A percentile compares a stretch with the other conserved stretches of the same genome.
These are phyloP conservation scores for Dorcus parallelipipedus DNA, from an alignment of 2,888 invertebrate genomes.

Conservation along the genomic window DNA sequence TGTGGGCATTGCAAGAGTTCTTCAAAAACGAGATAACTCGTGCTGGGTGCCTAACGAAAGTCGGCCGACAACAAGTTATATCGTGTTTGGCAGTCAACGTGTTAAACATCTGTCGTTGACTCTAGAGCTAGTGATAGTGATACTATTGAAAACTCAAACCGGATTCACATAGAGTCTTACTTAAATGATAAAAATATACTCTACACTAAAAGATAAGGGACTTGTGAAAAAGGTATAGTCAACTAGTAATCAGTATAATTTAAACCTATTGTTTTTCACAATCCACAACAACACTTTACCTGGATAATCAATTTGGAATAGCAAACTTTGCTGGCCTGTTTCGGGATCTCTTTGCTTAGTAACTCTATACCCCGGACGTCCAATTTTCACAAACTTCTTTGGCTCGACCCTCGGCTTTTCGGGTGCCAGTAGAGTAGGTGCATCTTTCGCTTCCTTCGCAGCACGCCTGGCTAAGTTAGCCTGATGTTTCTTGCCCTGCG, in stretches of 20 bases:
- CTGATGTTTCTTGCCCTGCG: slow-evolving; percentile 99
- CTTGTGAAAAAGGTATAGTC: too few species aligned
- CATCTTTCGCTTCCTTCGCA: slow-evolving; percentile 97
- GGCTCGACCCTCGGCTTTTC: slow-evolving; percentile 96
- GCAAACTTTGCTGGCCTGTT: slow-evolving; percentile 90
- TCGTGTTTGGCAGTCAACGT: too few species aligned
- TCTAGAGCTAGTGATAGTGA: too few species aligned
- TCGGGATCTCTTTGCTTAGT: slow-evolving; percentile 97
- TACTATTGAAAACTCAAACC: too few species aligned
- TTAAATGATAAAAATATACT: too few species aligned
- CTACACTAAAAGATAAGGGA: background rate
- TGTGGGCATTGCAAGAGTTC: too few species aligned
- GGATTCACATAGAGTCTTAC: too few species aligned
- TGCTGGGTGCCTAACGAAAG: too few species aligned
- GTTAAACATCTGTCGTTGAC: too few species aligned
- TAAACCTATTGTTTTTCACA: background rate
- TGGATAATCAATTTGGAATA: slow-evolving; percentile 96
- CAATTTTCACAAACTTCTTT: slow-evolving; percentile 99
- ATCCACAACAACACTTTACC: slow-evolving; percentile 44
- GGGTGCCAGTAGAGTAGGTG: slow-evolving; percentile 89
- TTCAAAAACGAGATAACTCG: too few species aligned
- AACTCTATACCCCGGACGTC: slow-evolving; percentile 96
- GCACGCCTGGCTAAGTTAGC: slow-evolving; percentile 96
- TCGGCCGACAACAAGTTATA: too few species aligned
- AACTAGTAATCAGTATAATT: background rate